A percentile compares a stretch with the other conserved stretches of the same genome.
Conservation (phyloP, 2,797 vertebrate species). For the Pelobates cultripes region DNA sequence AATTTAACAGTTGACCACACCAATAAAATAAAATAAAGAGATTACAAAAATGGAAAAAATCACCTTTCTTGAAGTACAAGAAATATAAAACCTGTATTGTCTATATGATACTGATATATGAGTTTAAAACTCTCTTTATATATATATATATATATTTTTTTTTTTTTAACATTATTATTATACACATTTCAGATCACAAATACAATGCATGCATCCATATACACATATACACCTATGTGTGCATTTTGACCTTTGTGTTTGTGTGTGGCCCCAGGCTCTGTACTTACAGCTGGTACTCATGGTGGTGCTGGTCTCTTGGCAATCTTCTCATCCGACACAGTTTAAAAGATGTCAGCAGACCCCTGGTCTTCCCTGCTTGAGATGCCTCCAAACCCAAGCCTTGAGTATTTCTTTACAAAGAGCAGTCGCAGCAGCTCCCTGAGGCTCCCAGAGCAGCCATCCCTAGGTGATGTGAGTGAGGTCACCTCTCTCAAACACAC, state of each 20-base stretch:
- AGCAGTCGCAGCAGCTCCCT: conserved; percentile 6
- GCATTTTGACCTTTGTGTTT: neutral
- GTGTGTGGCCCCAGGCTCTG: neutral
- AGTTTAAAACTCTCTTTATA: too few species aligned
- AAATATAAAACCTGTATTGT: too few species aligned
- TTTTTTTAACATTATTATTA: too few species aligned
- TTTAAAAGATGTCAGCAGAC: conserved; percentile 16
- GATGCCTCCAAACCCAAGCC: conserved; percentile 2
- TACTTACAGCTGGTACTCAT: conserved; percentile 55
- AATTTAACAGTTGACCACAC: too few species aligned
- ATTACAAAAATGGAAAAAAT: too few species aligned
- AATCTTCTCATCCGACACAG: neutral
- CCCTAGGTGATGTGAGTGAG: conserved; percentile 23
- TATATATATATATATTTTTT: too few species aligned
- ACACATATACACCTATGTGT: neutral
- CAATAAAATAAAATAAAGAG: too few species aligned
- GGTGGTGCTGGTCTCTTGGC: conserved; percentile 9
- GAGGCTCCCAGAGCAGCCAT: conserved; percentile 34
- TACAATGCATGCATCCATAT: neutral
- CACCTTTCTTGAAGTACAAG: too few species aligned
- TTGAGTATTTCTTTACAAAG: conserved; percentile 12
- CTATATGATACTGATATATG: too few species aligned
- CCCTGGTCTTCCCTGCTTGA: neutral
- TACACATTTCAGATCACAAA: neutral
- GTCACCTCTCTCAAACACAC: conserved; percentile 2